These are phyloP conservation scores for Drosophila arizonae DNA, from an alignment of 1,140 invertebrate species.

Conservation along the genomic window DNA sequence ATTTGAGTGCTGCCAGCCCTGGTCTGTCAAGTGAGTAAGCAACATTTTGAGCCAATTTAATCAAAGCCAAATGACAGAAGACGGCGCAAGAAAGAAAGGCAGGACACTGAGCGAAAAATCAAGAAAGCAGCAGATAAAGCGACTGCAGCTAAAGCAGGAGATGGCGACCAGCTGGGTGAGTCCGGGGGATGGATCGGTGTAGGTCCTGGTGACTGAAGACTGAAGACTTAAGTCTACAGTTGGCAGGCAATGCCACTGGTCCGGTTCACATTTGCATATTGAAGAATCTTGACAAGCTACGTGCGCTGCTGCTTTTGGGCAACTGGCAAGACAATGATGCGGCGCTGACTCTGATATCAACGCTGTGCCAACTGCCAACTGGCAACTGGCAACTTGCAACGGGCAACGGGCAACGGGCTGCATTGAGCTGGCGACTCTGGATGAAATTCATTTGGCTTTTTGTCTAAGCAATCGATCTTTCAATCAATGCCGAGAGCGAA, in stretches of 20 bases:
- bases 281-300: constrained; percentile 71
- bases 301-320: constrained; percentile 55
- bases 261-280: constrained; percentile 70
- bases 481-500: constrained; percentile 74
- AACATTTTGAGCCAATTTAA: constrained; percentile 80
- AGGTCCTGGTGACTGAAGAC: too few relatives aligned
- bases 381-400: constrained; percentile 11
- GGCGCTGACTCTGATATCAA: constrained; percentile 51
- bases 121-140: constrained; percentile 7
- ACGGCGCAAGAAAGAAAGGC: constrained; percentile 62
- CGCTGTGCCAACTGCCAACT: constrained; percentile 24
- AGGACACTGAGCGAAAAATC: not conserved
- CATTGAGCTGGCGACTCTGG: constrained; percentile 24
- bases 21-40: constrained; percentile 27
- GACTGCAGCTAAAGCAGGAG: not conserved
- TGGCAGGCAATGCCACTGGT: constrained; percentile 50
- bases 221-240: not conserved
- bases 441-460: constrained; percentile 78
- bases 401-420: not conserved
- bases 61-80: constrained; percentile 75
- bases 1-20: too few relatives aligned
- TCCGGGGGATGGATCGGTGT: too few relatives aligned
- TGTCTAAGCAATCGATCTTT: constrained; percentile 81
- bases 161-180: not conserved
- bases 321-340: constrained; percentile 77